These are phyloP conservation scores for Amniataba percoides DNA, from an alignment of 2,797 vertebrate species.

Conservation along the genomic window DNA sequence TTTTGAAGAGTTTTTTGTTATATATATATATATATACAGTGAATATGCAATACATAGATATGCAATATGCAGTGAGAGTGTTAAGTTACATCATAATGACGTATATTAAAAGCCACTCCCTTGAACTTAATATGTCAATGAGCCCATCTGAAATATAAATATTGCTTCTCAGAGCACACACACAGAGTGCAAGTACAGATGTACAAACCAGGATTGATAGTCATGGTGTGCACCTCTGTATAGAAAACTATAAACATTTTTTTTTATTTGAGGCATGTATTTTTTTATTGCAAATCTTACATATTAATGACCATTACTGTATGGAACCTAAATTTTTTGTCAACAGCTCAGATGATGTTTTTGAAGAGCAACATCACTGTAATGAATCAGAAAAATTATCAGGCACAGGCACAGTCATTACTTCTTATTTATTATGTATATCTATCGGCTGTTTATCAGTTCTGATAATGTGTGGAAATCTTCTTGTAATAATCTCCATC, in stretches of 20 bases:
- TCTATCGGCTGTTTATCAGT: slow-evolving; percentile 40
- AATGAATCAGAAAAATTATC: slow-evolving; percentile 1
- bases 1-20: too few relatives aligned
- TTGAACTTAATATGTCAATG: neutral
- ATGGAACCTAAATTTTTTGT: neutral
- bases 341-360: neutral
- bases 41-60: too few relatives aligned
- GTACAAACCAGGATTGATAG: neutral
- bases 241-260: too few relatives aligned
- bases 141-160: neutral
- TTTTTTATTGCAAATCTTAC: neutral
- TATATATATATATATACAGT: too few relatives aligned
- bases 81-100: too few relatives aligned
- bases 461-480: slow-evolving; percentile 49
- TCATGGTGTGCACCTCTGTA: neutral
- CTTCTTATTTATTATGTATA: neutral
- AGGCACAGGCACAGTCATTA: neutral
- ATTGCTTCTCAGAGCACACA: neutral
- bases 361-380: neutral
- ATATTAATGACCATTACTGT: neutral
- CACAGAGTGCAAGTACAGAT: neutral
- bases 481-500: slow-evolving; percentile 53
- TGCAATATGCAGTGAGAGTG: too few relatives aligned
- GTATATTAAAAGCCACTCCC: neutral
- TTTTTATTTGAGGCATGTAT: neutral